Percentiles rank a stretch among this genome's conserved stretches.
Evolutionary conservation across 1,140 invertebrate genomes (phyloP).

Genomic region (Wasmannia auropunctata): DNA sequence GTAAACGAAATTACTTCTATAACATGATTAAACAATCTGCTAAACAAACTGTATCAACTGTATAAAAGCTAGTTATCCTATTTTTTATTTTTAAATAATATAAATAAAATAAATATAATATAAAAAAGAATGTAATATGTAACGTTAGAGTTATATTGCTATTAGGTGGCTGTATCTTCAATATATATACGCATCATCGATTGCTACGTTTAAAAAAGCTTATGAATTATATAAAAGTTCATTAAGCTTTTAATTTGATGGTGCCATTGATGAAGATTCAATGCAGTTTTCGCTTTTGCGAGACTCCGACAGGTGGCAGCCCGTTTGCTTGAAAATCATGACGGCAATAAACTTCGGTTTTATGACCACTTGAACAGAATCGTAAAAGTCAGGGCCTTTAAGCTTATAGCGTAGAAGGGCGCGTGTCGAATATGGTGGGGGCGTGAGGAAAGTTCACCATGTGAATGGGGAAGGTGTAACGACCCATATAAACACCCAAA

Average conservation of each 20-base stretch:
- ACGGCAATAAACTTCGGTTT: slow-evolving; percentile 85
- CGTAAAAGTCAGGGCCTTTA: slow-evolving; percentile 86
- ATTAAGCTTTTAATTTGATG: slow-evolving; percentile 57
- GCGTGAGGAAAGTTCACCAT: slow-evolving; percentile 80
- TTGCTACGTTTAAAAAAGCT: neutral
- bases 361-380: slow-evolving; percentile 86
- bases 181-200: neutral
- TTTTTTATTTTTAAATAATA: neutral
- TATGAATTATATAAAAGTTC: slow-evolving; percentile 9
- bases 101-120: neutral
- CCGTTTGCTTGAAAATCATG: slow-evolving; percentile 86
- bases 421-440: slow-evolving; percentile 84
- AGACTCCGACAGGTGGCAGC: slow-evolving; percentile 85
- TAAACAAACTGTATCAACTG: neutral
- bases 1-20: neutral
- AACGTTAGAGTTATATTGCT: neutral
- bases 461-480: slow-evolving; percentile 59
- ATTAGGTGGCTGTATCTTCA: neutral
- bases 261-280: slow-evolving; percentile 66
- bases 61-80: neutral
- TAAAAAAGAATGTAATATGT: neutral
- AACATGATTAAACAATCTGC: neutral
- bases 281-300: slow-evolving; percentile 80
- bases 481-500: slow-evolving; percentile 74
- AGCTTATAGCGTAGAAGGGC: slow-evolving; percentile 83